Evolutionary conservation across 2,888 invertebrate genomes (phyloP), one percentile per base, ranked within the genome.

Genomic region (Drosophila phalerata): DNA sequence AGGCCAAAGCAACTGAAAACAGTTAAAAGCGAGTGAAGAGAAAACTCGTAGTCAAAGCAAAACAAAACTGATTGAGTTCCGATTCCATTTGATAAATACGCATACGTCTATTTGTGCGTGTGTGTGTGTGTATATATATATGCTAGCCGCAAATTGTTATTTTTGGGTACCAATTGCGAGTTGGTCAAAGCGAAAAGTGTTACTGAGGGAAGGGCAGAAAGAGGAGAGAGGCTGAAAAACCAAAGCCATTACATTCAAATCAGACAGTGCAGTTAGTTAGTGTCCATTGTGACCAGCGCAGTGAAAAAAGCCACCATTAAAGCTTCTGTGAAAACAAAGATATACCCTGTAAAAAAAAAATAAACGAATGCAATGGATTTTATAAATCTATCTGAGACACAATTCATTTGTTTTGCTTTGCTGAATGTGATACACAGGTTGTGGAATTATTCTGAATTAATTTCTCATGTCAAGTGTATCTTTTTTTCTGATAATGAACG

Each of bases 221-320:
- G 19, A n/a, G 19, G 32, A 25, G n/a, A 11, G 47, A 38, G 22
- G 42, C 55, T 58, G 58, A 19, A 75, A 71, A 79, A 73, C 66
- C 77, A 74, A 71, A 74, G 71, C 79, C 74, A 85, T 85, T 85
- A 89, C 89, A 85, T 85, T 89, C 85, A 89, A 88, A 85, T 85
- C 85, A 88, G 85, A 68, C 73, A 55, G 49, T 55, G 77, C 78
- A 83, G 88, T 85, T 85, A 85, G 85, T 85, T 85, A 85, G 85
- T 86, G 81, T 65, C 81, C 86, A 85, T 85, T 85, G 85, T 85
- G 84, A 55, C n/a, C 69, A 43, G 47, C 19, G 52, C 43, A 43
- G 32, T 53, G 52, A 49, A 49, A 58, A 51, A 51, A 55, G 28
- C 19, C 34, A 43, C 22, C 9, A 19, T 10, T 9, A 9, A 28